Percentiles rank a stretch among this genome's conserved stretches.
Conservation (phyloP, 2,797 vertebrate species). For the Pagetopsis macropterus region DNA sequence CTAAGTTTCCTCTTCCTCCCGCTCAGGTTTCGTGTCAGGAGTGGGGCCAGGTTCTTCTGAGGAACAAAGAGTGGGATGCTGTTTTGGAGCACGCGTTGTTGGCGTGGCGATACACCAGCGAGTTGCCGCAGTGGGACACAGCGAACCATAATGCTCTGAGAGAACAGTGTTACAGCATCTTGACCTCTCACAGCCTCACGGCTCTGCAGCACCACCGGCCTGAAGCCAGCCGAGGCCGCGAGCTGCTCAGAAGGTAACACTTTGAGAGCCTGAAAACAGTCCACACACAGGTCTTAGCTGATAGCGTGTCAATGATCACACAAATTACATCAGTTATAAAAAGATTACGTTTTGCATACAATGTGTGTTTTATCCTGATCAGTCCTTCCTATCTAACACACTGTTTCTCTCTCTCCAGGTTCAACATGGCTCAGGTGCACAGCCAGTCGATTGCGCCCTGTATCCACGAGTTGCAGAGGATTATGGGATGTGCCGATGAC, state of each 20-base stretch:
- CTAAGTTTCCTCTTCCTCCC: neutral
- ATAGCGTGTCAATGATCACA: neutral
- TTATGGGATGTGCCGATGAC: conserved; percentile 56
- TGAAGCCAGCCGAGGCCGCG: conserved; percentile 51
- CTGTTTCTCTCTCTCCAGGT: conserved; percentile 54
- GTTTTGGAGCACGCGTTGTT: conserved; percentile 76
- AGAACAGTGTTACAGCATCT: conserved; percentile 76
- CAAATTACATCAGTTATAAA: neutral
- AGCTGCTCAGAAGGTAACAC: conserved; percentile 78
- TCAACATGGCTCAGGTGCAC: conserved; percentile 74
- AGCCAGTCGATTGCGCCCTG: conserved; percentile 74
- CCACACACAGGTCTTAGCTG: neutral
- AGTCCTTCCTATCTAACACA: neutral
- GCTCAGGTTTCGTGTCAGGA: conserved; percentile 81
- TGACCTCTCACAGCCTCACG: conserved; percentile 68
- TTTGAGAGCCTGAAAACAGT: too few relatives aligned
- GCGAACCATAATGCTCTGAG: conserved; percentile 72
- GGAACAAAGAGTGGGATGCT: conserved; percentile 75
- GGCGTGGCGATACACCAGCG: conserved; percentile 79
- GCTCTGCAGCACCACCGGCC: conserved; percentile 74
- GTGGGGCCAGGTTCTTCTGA: conserved; percentile 77
- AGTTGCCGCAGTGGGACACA: conserved; percentile 83
- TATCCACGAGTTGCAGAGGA: conserved; percentile 75
- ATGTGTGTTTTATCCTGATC: neutral
- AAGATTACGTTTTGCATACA: neutral